Percentiles rank a stretch among this genome's conserved stretches.
Evolutionary conservation across 2,113 vertebrate genomes (phyloP).

Genomic region (Hippocampus zosterae): DNA sequence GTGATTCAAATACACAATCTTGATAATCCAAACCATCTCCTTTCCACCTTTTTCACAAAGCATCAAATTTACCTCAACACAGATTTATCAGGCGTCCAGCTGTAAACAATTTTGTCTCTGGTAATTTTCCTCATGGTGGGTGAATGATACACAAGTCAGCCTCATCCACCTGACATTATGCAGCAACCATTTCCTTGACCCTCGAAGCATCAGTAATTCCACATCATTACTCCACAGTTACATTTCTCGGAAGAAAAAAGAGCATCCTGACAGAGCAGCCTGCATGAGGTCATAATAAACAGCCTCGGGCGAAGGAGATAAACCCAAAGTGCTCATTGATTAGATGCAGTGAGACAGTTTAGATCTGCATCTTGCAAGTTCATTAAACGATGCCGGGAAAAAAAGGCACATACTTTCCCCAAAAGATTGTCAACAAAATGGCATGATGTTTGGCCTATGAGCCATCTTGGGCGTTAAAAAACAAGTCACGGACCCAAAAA

Average conservation of each 20-base stretch:
- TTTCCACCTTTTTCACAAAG: constrained; percentile 14
- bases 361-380: neutral
- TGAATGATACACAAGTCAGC: constrained; percentile 33
- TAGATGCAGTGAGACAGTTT: constrained; percentile 3
- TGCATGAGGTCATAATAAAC: constrained; percentile 18
- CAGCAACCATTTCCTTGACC: constrained; percentile 61
- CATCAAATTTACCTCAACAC: constrained; percentile 10
- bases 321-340: constrained; percentile 4
- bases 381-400: constrained; percentile 1
- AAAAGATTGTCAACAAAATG: neutral
- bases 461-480: neutral
- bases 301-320: neutral
- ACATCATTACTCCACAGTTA: constrained; percentile 45
- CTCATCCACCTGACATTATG: constrained; percentile 58
- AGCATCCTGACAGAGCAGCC: constrained; percentile 45
- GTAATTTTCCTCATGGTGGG: constrained; percentile 54
- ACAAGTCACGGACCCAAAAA: neutral
- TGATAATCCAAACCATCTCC: neutral
- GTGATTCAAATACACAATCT: constrained; percentile 6
- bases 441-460: neutral
- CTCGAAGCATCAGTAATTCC: constrained; percentile 32
- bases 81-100: constrained; percentile 38
- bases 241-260: constrained; percentile 49
- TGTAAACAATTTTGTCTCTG: constrained; percentile 68
- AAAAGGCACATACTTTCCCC: neutral